These are phyloP conservation scores for Balaenoptera acutorostrata DNA, from an alignment of 2,113 vertebrate species.

Conservation along the genomic window DNA sequence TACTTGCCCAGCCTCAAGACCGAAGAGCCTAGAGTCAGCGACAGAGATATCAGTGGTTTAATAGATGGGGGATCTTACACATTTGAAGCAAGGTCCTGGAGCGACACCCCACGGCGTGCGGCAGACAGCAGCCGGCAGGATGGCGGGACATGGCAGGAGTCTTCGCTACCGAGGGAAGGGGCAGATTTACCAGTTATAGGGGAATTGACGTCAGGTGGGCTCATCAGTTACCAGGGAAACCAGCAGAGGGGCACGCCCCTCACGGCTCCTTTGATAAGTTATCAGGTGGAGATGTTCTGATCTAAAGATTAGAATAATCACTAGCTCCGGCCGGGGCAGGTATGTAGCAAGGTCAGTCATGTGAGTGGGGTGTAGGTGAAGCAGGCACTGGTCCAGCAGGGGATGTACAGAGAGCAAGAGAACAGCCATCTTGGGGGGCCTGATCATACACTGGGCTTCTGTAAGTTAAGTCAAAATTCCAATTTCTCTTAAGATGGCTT, in stretches of 20 bases:
- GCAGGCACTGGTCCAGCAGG: not conserved
- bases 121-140: not conserved
- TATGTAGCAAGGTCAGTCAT: not conserved
- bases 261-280: not conserved
- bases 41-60: not conserved
- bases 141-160: not conserved
- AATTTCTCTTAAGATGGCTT: slow-evolving; percentile 33
- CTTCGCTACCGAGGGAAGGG: not conserved
- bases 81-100: not conserved
- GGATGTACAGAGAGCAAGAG: not conserved
- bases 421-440: not conserved
- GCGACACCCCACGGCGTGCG: not conserved
- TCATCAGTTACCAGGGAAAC: not conserved
- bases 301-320: not conserved
- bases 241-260: not conserved
- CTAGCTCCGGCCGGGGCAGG: not conserved
- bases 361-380: not conserved
- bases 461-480: slow-evolving; percentile 31
- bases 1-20: not conserved
- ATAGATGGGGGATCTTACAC: not conserved
- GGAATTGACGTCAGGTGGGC: not conserved
- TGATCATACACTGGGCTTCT: not conserved
- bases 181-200: not conserved
- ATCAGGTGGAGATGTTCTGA: not conserved
- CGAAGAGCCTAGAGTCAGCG: not conserved